Evolutionary conservation across 2,888 invertebrate species (phyloP), one percentile per base, ranked within the genome.

Genomic region (Microctonus aethiopoides): DNA sequence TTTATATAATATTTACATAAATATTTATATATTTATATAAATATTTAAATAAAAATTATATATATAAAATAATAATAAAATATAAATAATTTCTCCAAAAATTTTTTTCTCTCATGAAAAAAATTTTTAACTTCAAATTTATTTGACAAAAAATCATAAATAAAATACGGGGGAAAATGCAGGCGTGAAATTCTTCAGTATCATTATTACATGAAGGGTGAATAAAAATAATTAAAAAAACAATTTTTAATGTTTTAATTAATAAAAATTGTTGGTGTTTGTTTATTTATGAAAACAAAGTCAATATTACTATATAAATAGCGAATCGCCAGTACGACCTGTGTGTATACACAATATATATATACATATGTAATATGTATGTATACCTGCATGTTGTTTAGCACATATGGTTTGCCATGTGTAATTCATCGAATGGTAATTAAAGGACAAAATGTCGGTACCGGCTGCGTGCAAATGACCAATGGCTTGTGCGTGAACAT

Each of bases 391-490:
- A 56, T 46, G 11, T 54, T 62, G 60, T 60, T 34, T 46, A 24
- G 2, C n/a, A 34, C 51, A 65, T 52, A 29, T 59, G 13, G 22
- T 41, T 70, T 72, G 61, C 66, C 67, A 46, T 46, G 16, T 46
- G 74, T 80, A 80, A 81, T 81, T 80, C 81, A 82, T 80, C 75
- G 77, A 16, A 46, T 16, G 77, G 81, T 82, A 84, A 84, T 84
- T 82, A 84, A 84, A 83, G 80, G 80, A 76, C 76, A 77, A 74
- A 77, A 78, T 75, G 83, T 83, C 84, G 79, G 76, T 75, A 69
- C 80, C 80, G 79, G 80, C 82, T 84, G 84, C 75, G 81, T 74
- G 68, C 73, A 75, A 77, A 83, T 84, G 81, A 84, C 83, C 83
- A 83, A 84, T 81, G 77, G 78, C 77, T 76, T 62, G 69, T 79